Percentiles rank a stretch among this genome's conserved stretches.
Conservation (phyloP, 2,888 invertebrate genomes). For the Drosophila conformis region DNA sequence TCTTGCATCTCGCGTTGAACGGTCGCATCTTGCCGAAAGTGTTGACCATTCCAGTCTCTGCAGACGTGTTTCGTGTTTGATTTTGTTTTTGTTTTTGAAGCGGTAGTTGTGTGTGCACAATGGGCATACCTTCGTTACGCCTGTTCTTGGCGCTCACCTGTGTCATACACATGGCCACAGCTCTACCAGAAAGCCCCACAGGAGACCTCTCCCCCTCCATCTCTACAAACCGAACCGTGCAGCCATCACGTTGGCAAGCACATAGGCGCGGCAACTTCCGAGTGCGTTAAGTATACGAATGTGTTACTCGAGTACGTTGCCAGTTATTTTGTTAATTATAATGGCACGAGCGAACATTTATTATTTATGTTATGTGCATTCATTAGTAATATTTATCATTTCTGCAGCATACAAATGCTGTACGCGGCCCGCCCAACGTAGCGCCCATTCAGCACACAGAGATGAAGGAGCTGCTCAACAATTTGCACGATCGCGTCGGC, state of each 20-base stretch:
- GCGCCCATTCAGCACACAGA: slow-evolving; percentile 45
- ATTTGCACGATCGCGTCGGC: slow-evolving; percentile 82
- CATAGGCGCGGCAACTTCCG: slow-evolving; percentile 44
- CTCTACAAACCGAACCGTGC: background rate
- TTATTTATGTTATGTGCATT: background rate
- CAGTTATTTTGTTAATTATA: background rate
- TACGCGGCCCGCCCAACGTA: slow-evolving; percentile 3
- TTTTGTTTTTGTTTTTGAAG: background rate
- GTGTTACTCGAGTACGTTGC: background rate
- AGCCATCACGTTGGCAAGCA: background rate
- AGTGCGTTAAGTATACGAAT: slow-evolving; percentile 57
- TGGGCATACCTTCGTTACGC: slow-evolving; percentile 20
- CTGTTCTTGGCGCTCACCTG: slow-evolving; percentile 21
- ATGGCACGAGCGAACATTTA: background rate
- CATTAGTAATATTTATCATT: background rate
- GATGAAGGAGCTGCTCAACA: slow-evolving; percentile 76
- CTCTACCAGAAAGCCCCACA: background rate
- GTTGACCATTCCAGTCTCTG: background rate
- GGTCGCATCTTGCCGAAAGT: slow-evolving; percentile 18
- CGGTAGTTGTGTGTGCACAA: background rate
- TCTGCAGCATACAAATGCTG: slow-evolving; percentile 9
- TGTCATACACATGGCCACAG: background rate
- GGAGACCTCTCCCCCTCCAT: background rate
- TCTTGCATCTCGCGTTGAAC: slow-evolving; percentile 29
- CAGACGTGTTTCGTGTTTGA: background rate